Evolutionary conservation across 1,140 invertebrate genomes (phyloP), one percentile per base, ranked within the genome.

Genomic region (Pachyrhynchus sulphureomaculatus): DNA sequence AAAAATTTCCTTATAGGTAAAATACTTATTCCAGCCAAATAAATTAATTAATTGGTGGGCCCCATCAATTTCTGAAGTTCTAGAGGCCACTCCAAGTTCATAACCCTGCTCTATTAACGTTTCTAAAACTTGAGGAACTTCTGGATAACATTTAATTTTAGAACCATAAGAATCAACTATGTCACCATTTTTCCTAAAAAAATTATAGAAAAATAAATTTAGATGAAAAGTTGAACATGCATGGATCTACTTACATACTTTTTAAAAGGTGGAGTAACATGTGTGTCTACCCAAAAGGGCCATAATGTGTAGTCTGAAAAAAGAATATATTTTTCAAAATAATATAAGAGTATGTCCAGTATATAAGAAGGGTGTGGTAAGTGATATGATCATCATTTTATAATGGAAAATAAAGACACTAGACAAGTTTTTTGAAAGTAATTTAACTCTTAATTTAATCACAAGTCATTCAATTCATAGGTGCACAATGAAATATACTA

Each of bases 281-380:
- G 84, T 21, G 85, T 87, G 65, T 90, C 88, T 37, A 89, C 83
- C 85, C 85, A 88, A 76, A 89, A 88, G 36, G 88, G 88, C 88
- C 88, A 90, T 33, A 90, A 72, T 2, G 88, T 90, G 68, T 88
- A 89, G 83, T 90, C 88, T 90, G 72, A 64, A 82, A 82, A 47
- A 26, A 36, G 20, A 44, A 65, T 1, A 29, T 29, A 9, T 26
- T 26, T 26, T 4, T 26, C 3, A 26, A 26, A n/a, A n/a, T n/a
- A n/a, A n/a, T n/a, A n/a, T n/a, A n/a, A n/a, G n/a, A n/a, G n/a
- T n/a, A n/a, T n/a, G n/a, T n/a, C n/a, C n/a, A n/a, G n/a, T n/a
- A n/a, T n/a, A n/a, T n/a, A n/a, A n/a, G n/a, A n/a, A n/a, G n/a
- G n/a, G n/a, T n/a, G n/a, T n/a, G n/a, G n/a, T n/a, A n/a, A n/a